These are phyloP conservation scores for Cephalopholis sonnerati DNA, from an alignment of 2,113 vertebrate genomes.

Conservation along the genomic window DNA sequence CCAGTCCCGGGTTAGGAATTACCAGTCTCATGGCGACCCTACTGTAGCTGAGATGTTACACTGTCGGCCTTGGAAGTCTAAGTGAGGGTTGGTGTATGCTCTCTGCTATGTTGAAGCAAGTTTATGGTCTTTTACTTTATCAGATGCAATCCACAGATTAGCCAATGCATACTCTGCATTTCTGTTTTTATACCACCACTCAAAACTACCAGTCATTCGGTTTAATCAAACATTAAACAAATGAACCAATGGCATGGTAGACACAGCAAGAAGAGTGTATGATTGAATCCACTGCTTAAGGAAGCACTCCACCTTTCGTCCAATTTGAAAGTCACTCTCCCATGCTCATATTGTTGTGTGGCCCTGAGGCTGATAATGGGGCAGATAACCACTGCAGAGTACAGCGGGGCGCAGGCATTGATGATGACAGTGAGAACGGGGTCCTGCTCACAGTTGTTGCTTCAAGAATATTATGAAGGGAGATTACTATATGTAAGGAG, in stretches of 20 bases:
- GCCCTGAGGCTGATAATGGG: conserved; percentile 93
- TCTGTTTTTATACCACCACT: background rate
- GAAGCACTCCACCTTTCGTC: background rate
- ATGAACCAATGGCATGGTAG: background rate
- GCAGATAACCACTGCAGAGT: conserved; percentile 88
- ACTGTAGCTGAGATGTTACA: conserved; percentile 18
- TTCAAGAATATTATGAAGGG: conserved; percentile 50
- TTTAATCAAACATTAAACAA: background rate
- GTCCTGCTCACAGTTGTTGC: conserved; percentile 91
- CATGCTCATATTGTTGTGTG: conserved; percentile 42
- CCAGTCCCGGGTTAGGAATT: conserved; percentile 89
- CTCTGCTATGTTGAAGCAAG: background rate
- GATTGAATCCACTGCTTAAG: background rate
- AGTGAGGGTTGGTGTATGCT: conserved; percentile 10
- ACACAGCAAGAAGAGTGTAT: background rate
- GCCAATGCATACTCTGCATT: background rate
- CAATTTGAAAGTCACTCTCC: background rate
- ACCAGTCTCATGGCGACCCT: conserved; percentile 82
- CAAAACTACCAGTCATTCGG: background rate
- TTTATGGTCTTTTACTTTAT: conserved; percentile 64
- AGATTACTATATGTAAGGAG: background rate
- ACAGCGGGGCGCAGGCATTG: conserved; percentile 89
- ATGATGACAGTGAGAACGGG: conserved; percentile 63
- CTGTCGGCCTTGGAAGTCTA: background rate
- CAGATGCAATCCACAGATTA: conserved; percentile 40